Conservation (phyloP, 2,113 vertebrate genomes). For the Muntiacus muntjak region DNA sequence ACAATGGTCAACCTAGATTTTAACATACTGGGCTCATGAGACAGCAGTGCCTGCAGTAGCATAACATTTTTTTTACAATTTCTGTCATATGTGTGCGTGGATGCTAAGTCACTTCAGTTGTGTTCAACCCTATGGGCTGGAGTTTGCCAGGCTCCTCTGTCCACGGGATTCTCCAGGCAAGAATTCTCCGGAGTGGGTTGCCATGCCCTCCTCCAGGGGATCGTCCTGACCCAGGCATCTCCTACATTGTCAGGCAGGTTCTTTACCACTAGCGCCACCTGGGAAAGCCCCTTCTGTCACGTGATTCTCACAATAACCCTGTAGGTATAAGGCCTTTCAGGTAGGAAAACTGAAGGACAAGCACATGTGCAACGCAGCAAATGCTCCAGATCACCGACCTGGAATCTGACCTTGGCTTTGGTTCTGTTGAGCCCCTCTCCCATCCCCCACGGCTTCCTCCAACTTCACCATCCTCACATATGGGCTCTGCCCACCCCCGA, state of each 20-base stretch:
- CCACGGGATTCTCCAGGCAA: not conserved
- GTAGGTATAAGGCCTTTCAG: not conserved
- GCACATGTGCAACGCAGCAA: not conserved
- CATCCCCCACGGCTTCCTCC: rapidly evolving
- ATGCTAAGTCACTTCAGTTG: not conserved
- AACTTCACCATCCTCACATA: not conserved
- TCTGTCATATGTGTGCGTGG: not conserved
- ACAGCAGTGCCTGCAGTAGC: rapidly evolving
- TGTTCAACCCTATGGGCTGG: not conserved
- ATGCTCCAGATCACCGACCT: not conserved
- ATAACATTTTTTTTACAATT: not conserved
- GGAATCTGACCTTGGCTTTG: not conserved
- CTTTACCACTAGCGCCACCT: not conserved
- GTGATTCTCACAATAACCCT: not conserved
- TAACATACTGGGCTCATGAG: not conserved
- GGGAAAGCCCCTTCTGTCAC: not conserved
- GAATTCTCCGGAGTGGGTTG: not conserved
- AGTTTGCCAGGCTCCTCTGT: not conserved
- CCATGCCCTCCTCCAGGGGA: not conserved
- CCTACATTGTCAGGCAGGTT: not conserved
- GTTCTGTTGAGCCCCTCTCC: not conserved
- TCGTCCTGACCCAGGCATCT: not conserved
- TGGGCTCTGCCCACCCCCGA: too few species aligned
- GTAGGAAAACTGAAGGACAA: not conserved
- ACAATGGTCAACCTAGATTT: not conserved